Conservation (phyloP, 2,888 invertebrate genomes). For the Andrena hattorfiana region DNA sequence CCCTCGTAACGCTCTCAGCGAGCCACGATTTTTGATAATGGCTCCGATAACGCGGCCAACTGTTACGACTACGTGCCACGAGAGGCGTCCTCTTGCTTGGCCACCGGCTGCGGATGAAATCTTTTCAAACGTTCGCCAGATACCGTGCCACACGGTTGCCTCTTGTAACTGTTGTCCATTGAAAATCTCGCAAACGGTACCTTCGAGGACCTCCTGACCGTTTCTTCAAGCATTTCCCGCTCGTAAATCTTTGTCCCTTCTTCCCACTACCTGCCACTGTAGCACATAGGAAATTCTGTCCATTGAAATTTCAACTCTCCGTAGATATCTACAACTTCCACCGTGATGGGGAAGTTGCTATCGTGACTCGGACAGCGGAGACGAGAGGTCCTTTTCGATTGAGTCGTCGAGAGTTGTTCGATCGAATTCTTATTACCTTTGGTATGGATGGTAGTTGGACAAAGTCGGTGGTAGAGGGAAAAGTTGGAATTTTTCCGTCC, state of each 20-base stretch:
- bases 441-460: not conserved
- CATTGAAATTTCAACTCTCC: not conserved
- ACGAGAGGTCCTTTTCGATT: too few species aligned
- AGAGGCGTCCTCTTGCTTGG: not conserved
- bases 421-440: too few species aligned
- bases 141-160: not conserved
- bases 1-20: not conserved
- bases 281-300: not conserved
- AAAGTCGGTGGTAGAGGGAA: not conserved
- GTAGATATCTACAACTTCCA: not conserved
- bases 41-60: not conserved
- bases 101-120: not conserved
- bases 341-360: not conserved
- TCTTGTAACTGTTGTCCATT: not conserved
- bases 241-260: not conserved
- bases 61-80: not conserved
- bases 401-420: too few species aligned
- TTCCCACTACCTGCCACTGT: not conserved
- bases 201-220: not conserved
- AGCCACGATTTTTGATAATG: constrained; percentile 16
- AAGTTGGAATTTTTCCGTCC: constrained; percentile 26
- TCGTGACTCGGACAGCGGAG: not conserved
- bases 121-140: not conserved
- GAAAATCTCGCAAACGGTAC: not conserved
- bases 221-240: not conserved